Evolutionary conservation across 2,113 vertebrate species (phyloP), one percentile per base, ranked within the genome.

Genomic region (Poecile atricapillus): DNA sequence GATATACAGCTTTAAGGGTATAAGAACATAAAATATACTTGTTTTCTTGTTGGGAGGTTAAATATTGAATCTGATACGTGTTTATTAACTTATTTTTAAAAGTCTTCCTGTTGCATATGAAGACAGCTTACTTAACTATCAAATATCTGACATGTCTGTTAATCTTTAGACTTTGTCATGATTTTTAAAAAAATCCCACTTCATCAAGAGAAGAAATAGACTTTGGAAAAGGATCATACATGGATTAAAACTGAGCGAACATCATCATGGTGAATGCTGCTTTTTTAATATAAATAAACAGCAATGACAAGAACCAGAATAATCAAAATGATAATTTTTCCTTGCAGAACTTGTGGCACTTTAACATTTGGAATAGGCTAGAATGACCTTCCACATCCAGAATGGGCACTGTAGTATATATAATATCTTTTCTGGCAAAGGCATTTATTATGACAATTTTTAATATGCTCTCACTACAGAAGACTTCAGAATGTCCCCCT

Each of bases 1-100:
- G 93, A 93, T 90, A 90, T 74, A 90, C 68, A 80, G 28, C 65
- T 95, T 94, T 90, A 93, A 87, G 84, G 78, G 27, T 80, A 56
- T 1, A 10, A 60, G 49, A 52, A n/a, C 47, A 81, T 76, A 73
- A 86, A 94, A 79, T 74, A 73, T 71, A 41, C 30, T 79, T 69
- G 11, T 82, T 46, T 11, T 47, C 21, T 83, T 75, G 10, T 67
- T 71, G 21, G 53, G 22, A 60, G 24, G 69, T 81, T 93, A 86
- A 84, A 71, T 91, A 68, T 47, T 76, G 41, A 81, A 85, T 94
- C 11, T 78, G 67, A 71, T 92, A 58, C 9, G 25, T 62, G 44
- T 35, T 92, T 67, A 76, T 41, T 71, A 37, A 68, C 82, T 87
- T 83, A 2, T 83, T 74, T 83, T 86, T 55, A 3, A 25, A 89